Conservation (phyloP, 2,113 vertebrate genomes). For the Poeciliopsis prolifica region DNA sequence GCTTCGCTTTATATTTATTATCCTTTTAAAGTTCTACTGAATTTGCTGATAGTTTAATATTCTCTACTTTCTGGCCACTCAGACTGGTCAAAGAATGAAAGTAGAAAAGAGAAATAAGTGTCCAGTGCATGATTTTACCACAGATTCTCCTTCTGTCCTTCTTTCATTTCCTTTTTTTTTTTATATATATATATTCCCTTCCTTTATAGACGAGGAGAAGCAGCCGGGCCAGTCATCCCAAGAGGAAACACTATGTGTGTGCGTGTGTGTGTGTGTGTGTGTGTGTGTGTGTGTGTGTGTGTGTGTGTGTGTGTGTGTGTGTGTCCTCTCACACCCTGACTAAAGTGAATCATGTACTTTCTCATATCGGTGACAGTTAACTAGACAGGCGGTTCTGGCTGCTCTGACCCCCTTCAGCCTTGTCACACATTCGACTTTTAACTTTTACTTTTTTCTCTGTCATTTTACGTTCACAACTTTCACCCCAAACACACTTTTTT, state of each 20-base stretch:
- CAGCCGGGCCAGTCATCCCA: constrained; percentile 61
- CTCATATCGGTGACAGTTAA: constrained; percentile 83
- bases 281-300: constrained; percentile 17
- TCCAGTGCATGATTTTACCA: constrained; percentile 65
- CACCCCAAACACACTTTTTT: background rate
- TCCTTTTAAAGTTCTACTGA: constrained; percentile 31
- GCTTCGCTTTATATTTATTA: constrained; percentile 30
- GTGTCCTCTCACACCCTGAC: constrained; percentile 74
- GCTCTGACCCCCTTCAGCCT: constrained; percentile 62
- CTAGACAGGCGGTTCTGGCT: constrained; percentile 75
- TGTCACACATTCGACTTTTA: constrained; percentile 11
- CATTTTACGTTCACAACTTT: background rate
- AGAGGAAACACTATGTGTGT: constrained; percentile 21
- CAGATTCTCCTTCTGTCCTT: constrained; percentile 21
- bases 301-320: constrained; percentile 28
- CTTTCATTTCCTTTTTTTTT: constrained; percentile 42
- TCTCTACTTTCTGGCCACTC: constrained; percentile 23
- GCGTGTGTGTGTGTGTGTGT: constrained; percentile 27
- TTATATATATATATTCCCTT: constrained; percentile 5
- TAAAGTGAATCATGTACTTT: constrained; percentile 84
- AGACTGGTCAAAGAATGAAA: background rate
- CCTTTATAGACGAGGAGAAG: constrained; percentile 66
- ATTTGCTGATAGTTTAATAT: background rate
- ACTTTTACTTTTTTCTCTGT: background rate
- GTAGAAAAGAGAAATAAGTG: background rate